These are phyloP conservation scores for Siphamia tubifer DNA, from an alignment of 2,113 vertebrate species.

Conservation along the genomic window DNA sequence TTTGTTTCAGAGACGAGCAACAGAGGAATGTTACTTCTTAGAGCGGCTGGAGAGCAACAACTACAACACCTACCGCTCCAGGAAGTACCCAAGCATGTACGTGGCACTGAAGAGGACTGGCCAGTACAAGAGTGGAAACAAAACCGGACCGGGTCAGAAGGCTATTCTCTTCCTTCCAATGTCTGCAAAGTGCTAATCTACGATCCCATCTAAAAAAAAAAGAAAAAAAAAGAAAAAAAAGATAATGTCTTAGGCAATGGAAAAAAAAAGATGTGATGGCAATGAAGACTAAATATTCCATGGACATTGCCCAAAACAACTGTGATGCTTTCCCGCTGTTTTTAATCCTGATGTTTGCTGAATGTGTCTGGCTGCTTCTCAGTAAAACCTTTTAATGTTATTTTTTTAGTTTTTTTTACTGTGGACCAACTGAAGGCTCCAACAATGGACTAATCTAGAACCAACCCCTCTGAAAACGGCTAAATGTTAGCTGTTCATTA, in stretches of 20 bases:
- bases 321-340: slow-evolving; percentile 50
- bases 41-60: slow-evolving; percentile 96
- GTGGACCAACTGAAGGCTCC: background rate
- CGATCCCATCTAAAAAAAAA: background rate
- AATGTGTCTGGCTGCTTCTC: slow-evolving; percentile 16
- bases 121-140: slow-evolving; percentile 92
- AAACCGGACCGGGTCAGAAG: slow-evolving; percentile 95
- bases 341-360: background rate
- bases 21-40: slow-evolving; percentile 95
- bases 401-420: no score
- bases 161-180: slow-evolving; percentile 98
- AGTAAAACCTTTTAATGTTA: slow-evolving; percentile 9
- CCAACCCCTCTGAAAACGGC: no score
- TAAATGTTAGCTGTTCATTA: background rate
- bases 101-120: slow-evolving; percentile 96
- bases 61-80: slow-evolving; percentile 97
- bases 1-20: slow-evolving; percentile 86
- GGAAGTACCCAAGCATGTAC: slow-evolving; percentile 94
- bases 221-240: no score
- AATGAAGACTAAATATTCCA: slow-evolving; percentile 28
- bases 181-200: slow-evolving; percentile 89
- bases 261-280: slow-evolving; percentile 46
- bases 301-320: slow-evolving; percentile 45
- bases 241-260: background rate
- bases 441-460: background rate